Evolutionary conservation across 2,113 vertebrate species (phyloP).

Genomic region (Thamnophis sirtalis): DNA sequence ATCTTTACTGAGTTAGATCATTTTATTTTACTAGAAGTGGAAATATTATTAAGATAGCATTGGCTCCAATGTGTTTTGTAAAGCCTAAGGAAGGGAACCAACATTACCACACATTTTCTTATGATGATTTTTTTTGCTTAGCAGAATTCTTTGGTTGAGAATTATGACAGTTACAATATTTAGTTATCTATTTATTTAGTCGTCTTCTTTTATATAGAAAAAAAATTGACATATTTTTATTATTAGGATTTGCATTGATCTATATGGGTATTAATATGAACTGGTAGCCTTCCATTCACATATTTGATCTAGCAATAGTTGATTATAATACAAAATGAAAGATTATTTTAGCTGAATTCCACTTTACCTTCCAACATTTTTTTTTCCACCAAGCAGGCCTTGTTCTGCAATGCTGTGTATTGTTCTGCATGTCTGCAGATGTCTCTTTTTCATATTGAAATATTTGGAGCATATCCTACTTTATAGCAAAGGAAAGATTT

Average conservation of each 20-base stretch:
- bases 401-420: not conserved
- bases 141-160: not conserved
- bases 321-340: not conserved
- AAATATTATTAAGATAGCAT: not conserved
- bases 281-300: not conserved
- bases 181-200: not conserved
- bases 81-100: not conserved
- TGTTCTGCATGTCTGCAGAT: not conserved
- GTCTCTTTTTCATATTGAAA: not conserved
- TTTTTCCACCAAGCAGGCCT: accelerated
- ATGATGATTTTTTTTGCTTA: not conserved
- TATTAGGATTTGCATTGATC: not conserved
- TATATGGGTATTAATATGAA: not conserved
- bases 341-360: not conserved
- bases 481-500: not conserved
- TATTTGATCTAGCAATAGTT: not conserved
- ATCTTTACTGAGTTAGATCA: not conserved
- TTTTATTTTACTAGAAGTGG: not conserved
- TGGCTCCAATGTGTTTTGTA: not conserved
- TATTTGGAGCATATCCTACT: not conserved
- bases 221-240: not conserved
- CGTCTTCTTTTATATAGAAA: not conserved
- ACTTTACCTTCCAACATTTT: not conserved
- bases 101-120: not conserved
- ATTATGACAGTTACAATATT: not conserved